phyloP scores from a whole-genome alignment of 2,797 vertebrate species.

The Dryobates pubescens region DNA sequence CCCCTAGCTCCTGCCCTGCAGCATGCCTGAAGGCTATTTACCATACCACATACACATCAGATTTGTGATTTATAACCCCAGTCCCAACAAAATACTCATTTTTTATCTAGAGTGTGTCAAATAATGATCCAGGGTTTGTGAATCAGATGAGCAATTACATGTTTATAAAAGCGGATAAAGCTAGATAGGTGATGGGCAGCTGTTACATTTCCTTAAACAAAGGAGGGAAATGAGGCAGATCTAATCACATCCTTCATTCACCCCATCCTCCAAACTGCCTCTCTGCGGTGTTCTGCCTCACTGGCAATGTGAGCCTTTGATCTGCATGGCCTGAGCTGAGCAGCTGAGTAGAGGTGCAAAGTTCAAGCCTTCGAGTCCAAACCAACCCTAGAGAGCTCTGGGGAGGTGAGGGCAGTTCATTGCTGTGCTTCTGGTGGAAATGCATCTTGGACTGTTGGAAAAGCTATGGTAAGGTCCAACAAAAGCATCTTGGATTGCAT shows the following conservation, averaged over 20 bases:
- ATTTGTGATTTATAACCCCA: neutral
- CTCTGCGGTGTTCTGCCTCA: neutral
- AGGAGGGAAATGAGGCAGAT: neutral
- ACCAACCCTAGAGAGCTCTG: neutral
- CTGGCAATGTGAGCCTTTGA: neutral
- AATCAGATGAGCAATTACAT: neutral
- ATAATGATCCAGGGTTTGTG: neutral
- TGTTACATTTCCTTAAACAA: neutral
- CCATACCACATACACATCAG: accelerated
- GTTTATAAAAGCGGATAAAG: neutral
- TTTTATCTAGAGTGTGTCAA: neutral
- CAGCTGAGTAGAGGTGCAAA: neutral
- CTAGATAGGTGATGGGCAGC: accelerated
- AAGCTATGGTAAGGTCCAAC: neutral
- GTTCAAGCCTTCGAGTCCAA: neutral
- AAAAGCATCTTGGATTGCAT: neutral
- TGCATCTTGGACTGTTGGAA: neutral
- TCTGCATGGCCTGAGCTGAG: neutral
- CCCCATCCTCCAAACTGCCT: neutral
- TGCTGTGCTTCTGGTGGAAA: neutral
- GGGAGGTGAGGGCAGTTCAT: neutral
- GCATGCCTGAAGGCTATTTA: neutral
- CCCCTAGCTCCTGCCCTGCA: neutral
- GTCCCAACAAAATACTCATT: neutral
- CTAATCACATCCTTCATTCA: neutral